Percentiles rank a stretch among this genome's conserved stretches.
Conservation (phyloP, 2,797 vertebrate species). For the Phoeniculus purpureus region DNA sequence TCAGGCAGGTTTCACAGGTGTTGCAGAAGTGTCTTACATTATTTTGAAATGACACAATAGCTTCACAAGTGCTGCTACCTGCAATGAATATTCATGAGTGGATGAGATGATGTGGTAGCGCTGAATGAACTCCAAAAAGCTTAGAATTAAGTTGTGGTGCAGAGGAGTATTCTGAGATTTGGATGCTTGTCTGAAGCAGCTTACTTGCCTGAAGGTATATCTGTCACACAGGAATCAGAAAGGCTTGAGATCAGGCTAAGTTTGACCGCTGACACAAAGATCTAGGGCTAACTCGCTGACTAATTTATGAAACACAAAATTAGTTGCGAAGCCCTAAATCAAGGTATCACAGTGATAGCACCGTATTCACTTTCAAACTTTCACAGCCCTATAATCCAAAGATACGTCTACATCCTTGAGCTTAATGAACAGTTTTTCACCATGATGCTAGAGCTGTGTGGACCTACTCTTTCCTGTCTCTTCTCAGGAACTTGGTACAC, state of each 20-base stretch:
- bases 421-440: not conserved
- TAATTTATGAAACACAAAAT: not conserved
- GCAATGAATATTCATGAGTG: slow-evolving; percentile 60
- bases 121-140: not conserved
- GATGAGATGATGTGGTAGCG: not conserved
- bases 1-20: slow-evolving; percentile 52
- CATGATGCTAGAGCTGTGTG: not conserved
- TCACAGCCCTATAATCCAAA: not conserved
- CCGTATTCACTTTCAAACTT: not conserved
- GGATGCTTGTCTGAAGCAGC: not conserved
- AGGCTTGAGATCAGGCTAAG: not conserved
- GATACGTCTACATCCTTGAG: not conserved
- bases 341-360: not conserved
- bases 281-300: not conserved
- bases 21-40: slow-evolving; percentile 41
- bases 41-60: slow-evolving; percentile 39
- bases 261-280: not conserved
- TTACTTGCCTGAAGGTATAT: not conserved
- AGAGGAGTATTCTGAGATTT: not conserved
- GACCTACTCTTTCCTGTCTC: not conserved
- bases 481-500: not conserved
- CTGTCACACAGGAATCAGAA: not conserved
- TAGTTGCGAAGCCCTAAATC: not conserved
- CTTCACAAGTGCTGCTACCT: slow-evolving; percentile 9
- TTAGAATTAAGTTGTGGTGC: not conserved